phyloP scores from a whole-genome alignment of 2,113 vertebrate genomes.

The Hiodon alosoides region DNA sequence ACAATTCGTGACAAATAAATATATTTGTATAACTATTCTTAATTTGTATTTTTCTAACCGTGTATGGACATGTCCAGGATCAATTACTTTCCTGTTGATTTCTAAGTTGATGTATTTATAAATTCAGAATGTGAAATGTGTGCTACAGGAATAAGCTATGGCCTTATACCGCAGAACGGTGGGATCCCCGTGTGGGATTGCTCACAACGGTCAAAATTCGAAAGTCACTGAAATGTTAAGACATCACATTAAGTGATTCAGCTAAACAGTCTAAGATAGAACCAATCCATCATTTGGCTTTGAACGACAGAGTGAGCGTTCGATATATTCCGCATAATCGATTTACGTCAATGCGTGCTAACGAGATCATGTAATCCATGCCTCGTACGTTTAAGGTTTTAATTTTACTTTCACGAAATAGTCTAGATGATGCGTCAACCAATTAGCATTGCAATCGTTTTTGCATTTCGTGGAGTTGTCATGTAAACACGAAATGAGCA shows the following conservation, averaged over 20 bases:
- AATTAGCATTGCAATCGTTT: neutral
- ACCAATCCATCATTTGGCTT: neutral
- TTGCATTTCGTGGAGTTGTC: constrained; percentile 46
- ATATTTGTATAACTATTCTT: constrained; percentile 73
- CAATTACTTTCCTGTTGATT: constrained; percentile 54
- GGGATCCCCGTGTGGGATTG: neutral
- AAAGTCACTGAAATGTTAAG: neutral
- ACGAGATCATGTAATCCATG: constrained; percentile 7
- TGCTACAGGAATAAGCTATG: constrained; percentile 39
- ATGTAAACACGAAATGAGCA: constrained; percentile 37
- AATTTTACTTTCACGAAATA: neutral
- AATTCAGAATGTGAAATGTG: constrained; percentile 54
- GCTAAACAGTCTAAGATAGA: neutral
- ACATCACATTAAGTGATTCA: constrained; percentile 9
- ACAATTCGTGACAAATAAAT: constrained; percentile 73
- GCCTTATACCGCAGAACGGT: neutral
- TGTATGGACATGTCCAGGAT: constrained; percentile 60
- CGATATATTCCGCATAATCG: too few species aligned
- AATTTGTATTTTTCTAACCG: constrained; percentile 75
- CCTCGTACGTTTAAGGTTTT: neutral
- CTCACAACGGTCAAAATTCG: neutral
- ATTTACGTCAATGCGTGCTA: neutral
- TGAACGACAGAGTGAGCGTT: neutral
- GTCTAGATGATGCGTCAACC: neutral
- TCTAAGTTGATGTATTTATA: constrained; percentile 53